Evolutionary conservation across 2,797 vertebrate genomes (phyloP).

Genomic region (Melanotaenia trifasciata): DNA sequence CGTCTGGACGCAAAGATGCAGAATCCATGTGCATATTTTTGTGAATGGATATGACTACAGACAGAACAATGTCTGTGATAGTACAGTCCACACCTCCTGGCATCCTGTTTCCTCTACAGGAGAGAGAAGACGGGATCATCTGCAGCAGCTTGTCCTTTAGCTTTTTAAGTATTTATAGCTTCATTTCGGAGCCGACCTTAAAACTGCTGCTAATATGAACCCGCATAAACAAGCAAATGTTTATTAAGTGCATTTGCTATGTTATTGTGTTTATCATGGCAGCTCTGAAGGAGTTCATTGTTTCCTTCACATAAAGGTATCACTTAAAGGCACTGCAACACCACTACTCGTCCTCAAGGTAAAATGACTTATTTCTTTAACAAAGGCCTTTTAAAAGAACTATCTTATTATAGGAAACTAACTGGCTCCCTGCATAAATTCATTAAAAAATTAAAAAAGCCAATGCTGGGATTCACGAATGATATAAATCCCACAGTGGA

Average conservation of each 20-base stretch:
- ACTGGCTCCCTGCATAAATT: background rate
- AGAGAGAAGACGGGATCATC: background rate
- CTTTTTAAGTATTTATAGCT: conserved; percentile 11
- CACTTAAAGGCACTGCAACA: conserved; percentile 4
- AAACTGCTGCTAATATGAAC: background rate
- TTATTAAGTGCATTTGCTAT: background rate
- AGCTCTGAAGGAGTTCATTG: background rate
- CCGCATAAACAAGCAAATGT: background rate
- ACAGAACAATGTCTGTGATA: conserved; percentile 21
- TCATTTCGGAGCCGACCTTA: background rate
- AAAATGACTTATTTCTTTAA: background rate
- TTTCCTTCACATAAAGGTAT: background rate
- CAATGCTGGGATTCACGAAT: background rate
- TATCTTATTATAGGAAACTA: background rate
- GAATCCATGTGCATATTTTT: conserved; percentile 49
- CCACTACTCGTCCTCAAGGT: conserved; percentile 2
- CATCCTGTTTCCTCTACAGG: conserved; percentile 36
- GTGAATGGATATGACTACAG: conserved; percentile 61
- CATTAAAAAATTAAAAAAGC: background rate
- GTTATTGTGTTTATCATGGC: background rate
- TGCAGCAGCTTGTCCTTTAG: conserved; percentile 13
- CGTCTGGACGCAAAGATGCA: conserved; percentile 41
- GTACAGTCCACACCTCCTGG: conserved; percentile 57
- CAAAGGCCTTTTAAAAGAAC: background rate
- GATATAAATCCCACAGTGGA: background rate